Evolutionary conservation across 2,113 vertebrate species (phyloP).

Genomic region (Lathamus discolor): DNA sequence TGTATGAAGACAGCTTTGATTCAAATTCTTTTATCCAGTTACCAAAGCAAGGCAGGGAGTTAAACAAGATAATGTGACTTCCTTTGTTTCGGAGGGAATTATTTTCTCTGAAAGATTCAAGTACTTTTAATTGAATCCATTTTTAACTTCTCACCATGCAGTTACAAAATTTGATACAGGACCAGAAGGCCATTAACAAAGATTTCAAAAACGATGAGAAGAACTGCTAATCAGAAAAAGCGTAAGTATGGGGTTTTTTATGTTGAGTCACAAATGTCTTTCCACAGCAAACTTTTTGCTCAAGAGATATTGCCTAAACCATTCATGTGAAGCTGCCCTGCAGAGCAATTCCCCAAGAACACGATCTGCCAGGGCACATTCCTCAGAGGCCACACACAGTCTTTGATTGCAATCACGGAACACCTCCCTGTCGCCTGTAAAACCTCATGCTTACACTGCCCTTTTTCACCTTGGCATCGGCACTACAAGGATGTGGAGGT

Average conservation of each 20-base stretch:
- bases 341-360: background rate
- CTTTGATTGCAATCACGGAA: background rate
- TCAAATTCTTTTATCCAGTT: background rate
- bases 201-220: background rate
- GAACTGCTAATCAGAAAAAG: background rate
- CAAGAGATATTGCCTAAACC: background rate
- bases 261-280: background rate
- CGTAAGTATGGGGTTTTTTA: accelerated
- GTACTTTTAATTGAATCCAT: background rate
- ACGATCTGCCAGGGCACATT: background rate
- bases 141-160: background rate
- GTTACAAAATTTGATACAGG: background rate
- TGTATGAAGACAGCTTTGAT: background rate
- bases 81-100: background rate
- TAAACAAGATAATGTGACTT: background rate
- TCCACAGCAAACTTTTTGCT: background rate
- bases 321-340: background rate
- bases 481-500: background rate
- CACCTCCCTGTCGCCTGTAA: background rate
- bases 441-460: background rate
- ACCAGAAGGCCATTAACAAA: background rate
- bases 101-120: background rate
- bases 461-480: background rate
- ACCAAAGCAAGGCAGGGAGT: background rate
- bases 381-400: background rate